phyloP scores from a whole-genome alignment of 2,888 invertebrate species.

The Callosobruchus maculatus region DNA sequence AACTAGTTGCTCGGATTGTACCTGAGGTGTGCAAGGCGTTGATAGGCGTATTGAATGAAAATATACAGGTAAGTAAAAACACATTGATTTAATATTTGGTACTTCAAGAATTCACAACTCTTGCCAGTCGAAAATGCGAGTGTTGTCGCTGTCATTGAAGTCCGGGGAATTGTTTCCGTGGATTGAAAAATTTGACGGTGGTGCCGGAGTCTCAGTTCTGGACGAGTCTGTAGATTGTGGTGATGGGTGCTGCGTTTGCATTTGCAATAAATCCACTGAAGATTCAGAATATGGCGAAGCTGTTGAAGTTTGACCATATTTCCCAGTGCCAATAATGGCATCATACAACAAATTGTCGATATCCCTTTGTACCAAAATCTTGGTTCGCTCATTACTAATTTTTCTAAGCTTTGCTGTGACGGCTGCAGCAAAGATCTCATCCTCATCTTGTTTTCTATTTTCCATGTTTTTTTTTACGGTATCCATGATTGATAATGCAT shows the following conservation, averaged over 20 bases:
- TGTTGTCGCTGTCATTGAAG: no score
- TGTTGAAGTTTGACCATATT: background rate
- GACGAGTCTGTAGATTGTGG: background rate
- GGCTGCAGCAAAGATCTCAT: constrained; percentile 2
- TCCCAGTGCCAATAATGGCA: constrained; percentile 1
- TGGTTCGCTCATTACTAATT: constrained; percentile 1
- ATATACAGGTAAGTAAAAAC: background rate
- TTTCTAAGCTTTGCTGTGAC: background rate
- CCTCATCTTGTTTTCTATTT: background rate
- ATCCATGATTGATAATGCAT: background rate
- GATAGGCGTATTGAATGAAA: background rate
- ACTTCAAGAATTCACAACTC: background rate
- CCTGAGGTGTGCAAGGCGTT: constrained; percentile 1
- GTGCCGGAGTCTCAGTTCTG: no score
- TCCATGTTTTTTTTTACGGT: background rate
- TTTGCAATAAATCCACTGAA: no score
- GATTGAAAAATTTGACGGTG: no score
- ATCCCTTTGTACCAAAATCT: constrained; percentile 1
- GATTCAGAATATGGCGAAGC: background rate
- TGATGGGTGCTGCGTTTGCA: background rate
- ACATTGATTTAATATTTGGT: background rate
- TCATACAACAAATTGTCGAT: constrained; percentile 2
- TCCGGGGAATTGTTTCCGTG: no score
- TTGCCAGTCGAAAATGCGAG: background rate
- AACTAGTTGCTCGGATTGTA: constrained; percentile 3